Conservation (phyloP, 2,888 invertebrate species). For the Nymphalis c-album region DNA sequence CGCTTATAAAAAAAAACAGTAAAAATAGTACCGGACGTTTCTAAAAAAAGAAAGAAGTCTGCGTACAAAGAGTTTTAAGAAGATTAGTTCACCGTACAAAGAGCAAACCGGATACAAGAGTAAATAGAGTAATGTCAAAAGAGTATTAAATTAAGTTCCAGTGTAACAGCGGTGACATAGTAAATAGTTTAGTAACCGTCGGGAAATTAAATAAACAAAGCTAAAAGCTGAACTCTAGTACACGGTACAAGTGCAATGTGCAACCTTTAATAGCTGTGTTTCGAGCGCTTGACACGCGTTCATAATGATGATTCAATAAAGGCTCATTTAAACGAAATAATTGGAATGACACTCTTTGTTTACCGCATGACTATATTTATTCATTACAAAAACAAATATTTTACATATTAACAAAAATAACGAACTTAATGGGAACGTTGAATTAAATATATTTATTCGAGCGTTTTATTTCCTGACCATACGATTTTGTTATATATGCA, state of each 20-base stretch:
- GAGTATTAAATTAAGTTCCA: slow-evolving; percentile 35
- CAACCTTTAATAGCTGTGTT: background rate
- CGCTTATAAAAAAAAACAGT: no score
- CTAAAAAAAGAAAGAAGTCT: no score
- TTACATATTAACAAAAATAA: slow-evolving; percentile 1
- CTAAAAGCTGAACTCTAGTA: slow-evolving; percentile 45
- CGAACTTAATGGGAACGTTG: background rate
- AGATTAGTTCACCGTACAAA: background rate
- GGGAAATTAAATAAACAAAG: slow-evolving; percentile 55
- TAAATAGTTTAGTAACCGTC: slow-evolving; percentile 47
- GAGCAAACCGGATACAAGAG: slow-evolving; percentile 10
- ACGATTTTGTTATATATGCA: background rate
- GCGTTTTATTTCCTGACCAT: background rate
- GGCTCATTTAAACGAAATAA: slow-evolving; percentile 47
- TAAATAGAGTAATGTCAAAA: slow-evolving; percentile 32
- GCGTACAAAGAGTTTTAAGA: background rate
- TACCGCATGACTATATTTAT: slow-evolving; percentile 12
- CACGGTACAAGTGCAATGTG: slow-evolving; percentile 42
- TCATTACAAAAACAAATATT: slow-evolving; percentile 2
- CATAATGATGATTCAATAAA: slow-evolving; percentile 64
- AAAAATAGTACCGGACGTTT: no score
- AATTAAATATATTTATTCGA: background rate
- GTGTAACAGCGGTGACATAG: slow-evolving; percentile 37
- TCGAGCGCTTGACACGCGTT: slow-evolving; percentile 59
- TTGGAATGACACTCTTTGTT: slow-evolving; percentile 28